These are phyloP conservation scores for Manis javanica DNA, from an alignment of 2,797 vertebrate species.

Conservation along the genomic window DNA sequence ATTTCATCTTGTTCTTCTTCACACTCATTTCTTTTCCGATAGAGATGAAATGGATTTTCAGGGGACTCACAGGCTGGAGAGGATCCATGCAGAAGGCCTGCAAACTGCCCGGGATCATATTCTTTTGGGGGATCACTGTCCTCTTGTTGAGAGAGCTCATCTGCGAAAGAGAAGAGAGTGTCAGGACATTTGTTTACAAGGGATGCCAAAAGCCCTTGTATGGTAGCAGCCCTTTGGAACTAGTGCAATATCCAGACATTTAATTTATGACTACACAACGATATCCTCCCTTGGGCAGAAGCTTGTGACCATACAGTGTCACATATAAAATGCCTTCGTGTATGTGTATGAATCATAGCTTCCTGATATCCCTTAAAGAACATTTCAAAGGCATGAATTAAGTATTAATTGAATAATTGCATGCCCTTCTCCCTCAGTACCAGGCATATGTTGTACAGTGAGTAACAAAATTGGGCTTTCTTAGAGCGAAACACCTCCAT, in stretches of 20 bases:
- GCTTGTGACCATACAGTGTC: background rate
- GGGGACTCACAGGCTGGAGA: constrained; percentile 96
- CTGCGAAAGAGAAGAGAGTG: constrained; percentile 82
- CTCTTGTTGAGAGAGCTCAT: constrained; percentile 83
- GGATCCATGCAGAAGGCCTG: constrained; percentile 96
- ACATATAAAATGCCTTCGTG: background rate
- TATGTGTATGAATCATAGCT: background rate
- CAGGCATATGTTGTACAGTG: background rate
- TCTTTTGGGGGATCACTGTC: constrained; percentile 91
- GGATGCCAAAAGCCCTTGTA: background rate
- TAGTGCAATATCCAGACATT: background rate
- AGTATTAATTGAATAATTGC: background rate
- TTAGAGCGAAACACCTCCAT: background rate
- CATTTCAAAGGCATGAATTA: constrained; percentile 34
- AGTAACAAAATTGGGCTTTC: constrained; percentile 22
- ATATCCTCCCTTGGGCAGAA: constrained; percentile 12
- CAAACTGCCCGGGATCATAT: constrained; percentile 94
- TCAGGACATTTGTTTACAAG: constrained; percentile 50
- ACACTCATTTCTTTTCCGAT: constrained; percentile 88
- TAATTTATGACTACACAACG: background rate
- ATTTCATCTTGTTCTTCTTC: constrained; percentile 84
- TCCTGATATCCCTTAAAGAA: background rate
- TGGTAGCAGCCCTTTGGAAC: background rate
- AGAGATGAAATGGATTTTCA: constrained; percentile 95
- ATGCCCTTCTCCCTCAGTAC: background rate